Evolutionary conservation across 2,888 invertebrate species (phyloP), one percentile per base, ranked within the genome.

Genomic region (Biston stratarius): DNA sequence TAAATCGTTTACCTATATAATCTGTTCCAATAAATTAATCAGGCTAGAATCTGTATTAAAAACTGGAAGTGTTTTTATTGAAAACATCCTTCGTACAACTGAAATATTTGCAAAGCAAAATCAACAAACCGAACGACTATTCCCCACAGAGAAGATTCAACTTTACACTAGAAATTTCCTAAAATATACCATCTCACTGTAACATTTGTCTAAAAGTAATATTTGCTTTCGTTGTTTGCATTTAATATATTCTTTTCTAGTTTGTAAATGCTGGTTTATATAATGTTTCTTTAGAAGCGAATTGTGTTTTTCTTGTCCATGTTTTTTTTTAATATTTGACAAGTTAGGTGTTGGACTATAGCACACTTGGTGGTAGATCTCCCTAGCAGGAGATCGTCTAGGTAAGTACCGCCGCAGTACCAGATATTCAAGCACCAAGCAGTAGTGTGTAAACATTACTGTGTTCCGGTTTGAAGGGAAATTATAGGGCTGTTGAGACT

Each of bases 81-180:
- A 61, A 65, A 42, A 44, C 38, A 57, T 57, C 57, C 52, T 47
- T 67, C 47, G 44, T 51, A 52, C 42, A 59, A 59, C 10, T 52
- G 57, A 52, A 67, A 52, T 36, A 49, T 62, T 59, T 44, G 53
- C 47, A 38, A 59, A 55, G 34, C 44, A 59, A 62, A 62, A 62
- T 55, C 62, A 67, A 62, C 67, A 59, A 42, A 14, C 15, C 12
- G 56, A 47, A 42, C 14, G 51, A 9, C 48, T 48, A 57, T 47
- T 53, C 33, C 33, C 38, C 45, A 15, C 45, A 12, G 47, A 36
- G 12, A 14, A 47, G 44, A 49, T 57, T 49, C 49, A 57, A 64
- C 44, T 64, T 52, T 45, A 64, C 49, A 52, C 34, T 38, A 60
- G 49, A 56, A 65, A 55, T 57, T 49, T 40, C 51, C 24, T 40